Conservation (phyloP, 1,140 invertebrate genomes). For the Zaprionus capensis region DNA sequence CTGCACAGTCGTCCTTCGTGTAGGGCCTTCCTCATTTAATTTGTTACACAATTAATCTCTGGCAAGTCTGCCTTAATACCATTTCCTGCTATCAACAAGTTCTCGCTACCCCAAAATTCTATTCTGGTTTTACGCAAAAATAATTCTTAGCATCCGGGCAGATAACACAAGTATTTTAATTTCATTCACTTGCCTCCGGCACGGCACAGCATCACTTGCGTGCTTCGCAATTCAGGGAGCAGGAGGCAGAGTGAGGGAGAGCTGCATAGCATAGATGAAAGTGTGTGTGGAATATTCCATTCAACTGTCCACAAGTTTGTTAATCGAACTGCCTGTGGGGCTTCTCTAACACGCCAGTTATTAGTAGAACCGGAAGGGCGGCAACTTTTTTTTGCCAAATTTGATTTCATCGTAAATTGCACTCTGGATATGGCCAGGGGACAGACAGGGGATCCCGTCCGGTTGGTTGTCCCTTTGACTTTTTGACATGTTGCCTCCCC, state of each 20-base stretch:
- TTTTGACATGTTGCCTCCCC: conserved; percentile 38
- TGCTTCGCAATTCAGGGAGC: background rate
- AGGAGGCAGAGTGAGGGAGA: background rate
- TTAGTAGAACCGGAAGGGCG: conserved; percentile 19
- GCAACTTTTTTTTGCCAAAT: conserved; percentile 56
- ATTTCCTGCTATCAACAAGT: conserved; percentile 14
- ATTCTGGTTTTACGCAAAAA: background rate
- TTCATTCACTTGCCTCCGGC: conserved; percentile 6
- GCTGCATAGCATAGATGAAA: background rate
- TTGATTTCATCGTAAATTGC: conserved; percentile 70
- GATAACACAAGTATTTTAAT: conserved; percentile 11
- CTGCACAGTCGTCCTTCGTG: too few relatives aligned
- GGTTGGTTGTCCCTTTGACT: conserved; percentile 44
- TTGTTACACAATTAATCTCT: background rate
- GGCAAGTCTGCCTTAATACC: background rate
- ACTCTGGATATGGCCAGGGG: conserved; percentile 24
- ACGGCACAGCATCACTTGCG: background rate
- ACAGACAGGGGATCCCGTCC: conserved; percentile 30
- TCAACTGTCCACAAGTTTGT: conserved; percentile 30
- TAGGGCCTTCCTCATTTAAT: background rate
- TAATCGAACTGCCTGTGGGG: conserved; percentile 19
- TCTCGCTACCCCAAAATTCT: background rate
- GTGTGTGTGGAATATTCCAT: conserved; percentile 14
- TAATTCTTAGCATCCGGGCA: conserved; percentile 6
- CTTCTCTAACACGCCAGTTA: conserved; percentile 24